These are phyloP conservation scores for Sphaeridia pumilis DNA, from an alignment of 2,888 invertebrate species.

Conservation along the genomic window DNA sequence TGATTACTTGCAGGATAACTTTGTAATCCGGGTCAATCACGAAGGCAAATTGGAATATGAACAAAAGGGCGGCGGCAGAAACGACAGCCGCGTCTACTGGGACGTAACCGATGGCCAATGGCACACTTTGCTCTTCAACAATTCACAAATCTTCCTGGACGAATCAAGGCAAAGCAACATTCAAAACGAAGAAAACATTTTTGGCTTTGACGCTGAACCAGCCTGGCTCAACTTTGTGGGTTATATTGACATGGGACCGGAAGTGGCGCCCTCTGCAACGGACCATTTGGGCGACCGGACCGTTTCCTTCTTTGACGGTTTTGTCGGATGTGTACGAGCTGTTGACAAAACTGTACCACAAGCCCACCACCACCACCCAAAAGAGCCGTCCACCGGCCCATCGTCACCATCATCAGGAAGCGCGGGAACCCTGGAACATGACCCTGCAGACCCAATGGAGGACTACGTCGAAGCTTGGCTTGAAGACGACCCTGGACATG, in stretches of 20 bases:
- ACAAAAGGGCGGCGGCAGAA: conserved; percentile 11
- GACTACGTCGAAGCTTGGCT: background rate
- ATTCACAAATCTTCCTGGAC: conserved; percentile 12
- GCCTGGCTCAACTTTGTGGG: background rate
- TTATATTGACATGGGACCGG: no score
- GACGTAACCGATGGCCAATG: conserved; percentile 29
- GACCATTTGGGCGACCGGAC: no score
- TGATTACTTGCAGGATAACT: conserved; percentile 18
- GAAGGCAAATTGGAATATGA: conserved; percentile 26
- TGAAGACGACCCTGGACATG: background rate
- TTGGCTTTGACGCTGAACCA: conserved; percentile 5
- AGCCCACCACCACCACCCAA: no score
- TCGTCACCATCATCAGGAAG: background rate
- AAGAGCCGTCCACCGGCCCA: background rate
- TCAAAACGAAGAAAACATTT: conserved; percentile 4
- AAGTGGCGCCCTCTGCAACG: no score
- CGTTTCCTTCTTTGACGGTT: conserved; percentile 32
- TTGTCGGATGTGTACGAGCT: conserved; percentile 28
- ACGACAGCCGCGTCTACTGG: conserved; percentile 15
- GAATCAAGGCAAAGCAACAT: no score
- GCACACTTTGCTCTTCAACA: conserved; percentile 30
- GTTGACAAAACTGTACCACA: no score
- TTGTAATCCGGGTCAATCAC: conserved; percentile 13
- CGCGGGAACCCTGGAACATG: background rate
- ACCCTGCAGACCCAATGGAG: background rate